Conservation (phyloP, 2,888 invertebrate species). For the Cetonia aurata region DNA sequence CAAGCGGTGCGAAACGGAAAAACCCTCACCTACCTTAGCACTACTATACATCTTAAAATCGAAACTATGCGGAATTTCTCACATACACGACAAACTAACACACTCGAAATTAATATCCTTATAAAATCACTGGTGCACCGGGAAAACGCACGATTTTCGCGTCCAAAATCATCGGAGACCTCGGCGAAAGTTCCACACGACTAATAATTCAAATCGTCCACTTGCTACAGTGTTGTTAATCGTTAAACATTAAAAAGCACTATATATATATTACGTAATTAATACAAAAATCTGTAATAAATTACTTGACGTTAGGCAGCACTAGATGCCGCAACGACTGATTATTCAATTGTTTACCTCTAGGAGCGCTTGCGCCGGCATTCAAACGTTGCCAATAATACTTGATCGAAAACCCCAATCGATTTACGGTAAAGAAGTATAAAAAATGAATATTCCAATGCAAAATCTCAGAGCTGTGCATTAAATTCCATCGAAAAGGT, state of each 20-base stretch:
- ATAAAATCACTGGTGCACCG: not conserved
- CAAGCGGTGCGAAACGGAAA: not conserved
- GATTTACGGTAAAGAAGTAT: not conserved
- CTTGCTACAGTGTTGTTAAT: slow-evolving; percentile 24
- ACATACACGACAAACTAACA: no score
- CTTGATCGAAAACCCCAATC: slow-evolving; percentile 9
- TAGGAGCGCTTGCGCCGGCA: slow-evolving; percentile 12
- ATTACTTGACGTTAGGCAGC: slow-evolving; percentile 24
- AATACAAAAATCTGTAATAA: slow-evolving; percentile 40
- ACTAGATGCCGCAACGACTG: slow-evolving; percentile 37
- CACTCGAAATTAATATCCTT: no score
- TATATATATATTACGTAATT: slow-evolving; percentile 31
- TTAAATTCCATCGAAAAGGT: no score
- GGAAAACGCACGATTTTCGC: not conserved
- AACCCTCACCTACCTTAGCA: no score
- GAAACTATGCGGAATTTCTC: no score
- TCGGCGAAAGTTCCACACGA: no score
- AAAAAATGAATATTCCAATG: not conserved
- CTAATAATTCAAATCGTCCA: not conserved
- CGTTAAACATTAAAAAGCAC: slow-evolving; percentile 28
- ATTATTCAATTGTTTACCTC: slow-evolving; percentile 38
- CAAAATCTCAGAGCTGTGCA: no score
- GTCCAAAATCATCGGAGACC: not conserved
- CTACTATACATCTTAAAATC: no score
- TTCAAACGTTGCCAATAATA: not conserved